Evolutionary conservation across 2,113 vertebrate species (phyloP), one percentile per base, ranked within the genome.

Genomic region (Pimephales promelas): DNA sequence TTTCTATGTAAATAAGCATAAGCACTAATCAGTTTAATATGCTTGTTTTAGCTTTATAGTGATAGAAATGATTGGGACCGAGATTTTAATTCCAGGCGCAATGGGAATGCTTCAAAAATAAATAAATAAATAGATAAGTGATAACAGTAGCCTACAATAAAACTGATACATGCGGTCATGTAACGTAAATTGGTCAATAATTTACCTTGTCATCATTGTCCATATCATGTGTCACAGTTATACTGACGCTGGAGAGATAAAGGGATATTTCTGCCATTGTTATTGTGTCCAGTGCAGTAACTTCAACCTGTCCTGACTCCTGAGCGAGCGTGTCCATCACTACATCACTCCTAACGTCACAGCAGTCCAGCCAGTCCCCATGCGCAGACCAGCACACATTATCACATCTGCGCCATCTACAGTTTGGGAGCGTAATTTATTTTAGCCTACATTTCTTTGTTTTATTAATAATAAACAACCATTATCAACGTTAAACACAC

Each of bases 251-350:
- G 0, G 90, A 88, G 73, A 93, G 90, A 85, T 90, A 92, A 59
- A 93, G 84, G 0, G 91, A 91, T 34, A 92, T 81, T 24, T 91
- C 92, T 57, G 90, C 90, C 93, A 93, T 94, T 78, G 34, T 34
- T 71, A 71, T 77, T 77, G 54, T 77, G 34, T 56, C 43, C 73
- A 75, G 26, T 16, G 22, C 68, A 43, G 4, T n/a, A 24, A 40
- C 68, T 24, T 70, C 68, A 71, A 43, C 2, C 36, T 40, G 40
- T 40, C 40, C 40, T 40, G 40, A n/a, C n/a, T 40, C 40, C 40
- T 40, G 9, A 9, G 20, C 68, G 34, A 36, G 68, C 36, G 36
- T 0, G 52, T 14, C 47, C 47, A 40, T 9, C 40, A 40, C 40
- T 40, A 9, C 47, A 31, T 31, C 64, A 36, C 62, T 10, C 31